Conservation (phyloP, 2,113 vertebrate genomes). For the Anguilla japonica region DNA sequence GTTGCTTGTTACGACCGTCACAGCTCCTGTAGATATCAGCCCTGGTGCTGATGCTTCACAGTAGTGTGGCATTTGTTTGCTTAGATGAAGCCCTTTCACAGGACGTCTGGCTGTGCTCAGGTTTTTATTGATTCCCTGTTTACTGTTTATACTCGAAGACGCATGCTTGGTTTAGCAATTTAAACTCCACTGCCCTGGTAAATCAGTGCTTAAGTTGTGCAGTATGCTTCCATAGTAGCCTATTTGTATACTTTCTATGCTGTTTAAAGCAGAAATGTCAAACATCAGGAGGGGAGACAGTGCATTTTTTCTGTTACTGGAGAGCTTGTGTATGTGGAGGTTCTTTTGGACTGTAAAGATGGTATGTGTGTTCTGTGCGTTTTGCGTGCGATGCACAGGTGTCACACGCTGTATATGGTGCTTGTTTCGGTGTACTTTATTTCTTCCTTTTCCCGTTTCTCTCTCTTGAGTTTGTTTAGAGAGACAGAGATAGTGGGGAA, state of each 20-base stretch:
- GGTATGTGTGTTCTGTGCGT: not conserved
- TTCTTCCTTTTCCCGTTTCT: constrained; percentile 55
- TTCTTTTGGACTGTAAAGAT: not conserved
- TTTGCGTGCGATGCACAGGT: constrained; percentile 38
- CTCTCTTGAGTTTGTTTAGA: constrained; percentile 66
- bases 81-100: no score
- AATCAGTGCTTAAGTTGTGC: no score
- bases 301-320: no score
- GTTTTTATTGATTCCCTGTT: not conserved
- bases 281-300: not conserved
- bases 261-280: not conserved
- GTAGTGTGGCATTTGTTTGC: no score
- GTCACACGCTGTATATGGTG: not conserved
- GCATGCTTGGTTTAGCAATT: not conserved
- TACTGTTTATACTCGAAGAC: not conserved
- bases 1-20: no score
- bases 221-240: no score
- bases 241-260: no score
- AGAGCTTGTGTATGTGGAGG: not conserved
- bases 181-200: not conserved
- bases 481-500: constrained; percentile 63
- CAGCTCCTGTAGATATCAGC: no score
- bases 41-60: no score
- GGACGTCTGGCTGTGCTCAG: no score
- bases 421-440: not conserved